Conservation (phyloP, 2,888 invertebrate species). For the Chymomyza fuscimana region DNA sequence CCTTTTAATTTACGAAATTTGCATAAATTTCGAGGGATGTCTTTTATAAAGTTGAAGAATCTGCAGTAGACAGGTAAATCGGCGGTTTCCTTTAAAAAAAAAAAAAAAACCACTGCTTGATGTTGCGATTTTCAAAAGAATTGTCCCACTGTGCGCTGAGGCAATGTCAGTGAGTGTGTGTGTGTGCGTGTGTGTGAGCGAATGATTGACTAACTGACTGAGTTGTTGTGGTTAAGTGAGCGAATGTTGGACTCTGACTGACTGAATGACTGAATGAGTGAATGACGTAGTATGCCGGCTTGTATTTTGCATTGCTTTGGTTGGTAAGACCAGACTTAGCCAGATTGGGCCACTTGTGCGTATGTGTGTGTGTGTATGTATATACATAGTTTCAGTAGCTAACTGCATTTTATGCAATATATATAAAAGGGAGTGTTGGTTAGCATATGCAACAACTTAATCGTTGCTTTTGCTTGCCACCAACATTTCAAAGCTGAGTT, state of each 20-base stretch:
- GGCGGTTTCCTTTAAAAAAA: too few relatives aligned
- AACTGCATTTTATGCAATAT: slow-evolving; percentile 7
- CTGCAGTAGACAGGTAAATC: too few relatives aligned
- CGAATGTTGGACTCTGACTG: slow-evolving; percentile 8
- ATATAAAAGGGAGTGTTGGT: not conserved
- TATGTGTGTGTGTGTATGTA: not conserved
- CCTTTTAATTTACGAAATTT: too few relatives aligned
- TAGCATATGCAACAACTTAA: not conserved
- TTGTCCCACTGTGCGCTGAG: too few relatives aligned
- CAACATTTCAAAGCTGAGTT: not conserved
- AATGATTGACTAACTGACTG: slow-evolving; percentile 5
- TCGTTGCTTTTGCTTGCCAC: too few relatives aligned
- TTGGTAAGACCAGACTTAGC: slow-evolving; percentile 2
- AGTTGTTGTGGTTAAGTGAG: slow-evolving; percentile 2
- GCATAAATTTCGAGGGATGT: too few relatives aligned
- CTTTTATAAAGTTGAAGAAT: too few relatives aligned
- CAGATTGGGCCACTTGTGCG: not conserved
- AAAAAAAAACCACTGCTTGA: too few relatives aligned
- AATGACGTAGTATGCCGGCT: slow-evolving; percentile 13
- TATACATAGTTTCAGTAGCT: not conserved
- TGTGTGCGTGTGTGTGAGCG: not conserved
- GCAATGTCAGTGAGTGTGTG: too few relatives aligned
- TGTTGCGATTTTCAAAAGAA: too few relatives aligned
- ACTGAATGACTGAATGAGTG: slow-evolving; percentile 18
- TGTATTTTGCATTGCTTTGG: not conserved